phyloP scores from a whole-genome alignment of 2,888 invertebrate genomes.

The Drosophila prostipennis region DNA sequence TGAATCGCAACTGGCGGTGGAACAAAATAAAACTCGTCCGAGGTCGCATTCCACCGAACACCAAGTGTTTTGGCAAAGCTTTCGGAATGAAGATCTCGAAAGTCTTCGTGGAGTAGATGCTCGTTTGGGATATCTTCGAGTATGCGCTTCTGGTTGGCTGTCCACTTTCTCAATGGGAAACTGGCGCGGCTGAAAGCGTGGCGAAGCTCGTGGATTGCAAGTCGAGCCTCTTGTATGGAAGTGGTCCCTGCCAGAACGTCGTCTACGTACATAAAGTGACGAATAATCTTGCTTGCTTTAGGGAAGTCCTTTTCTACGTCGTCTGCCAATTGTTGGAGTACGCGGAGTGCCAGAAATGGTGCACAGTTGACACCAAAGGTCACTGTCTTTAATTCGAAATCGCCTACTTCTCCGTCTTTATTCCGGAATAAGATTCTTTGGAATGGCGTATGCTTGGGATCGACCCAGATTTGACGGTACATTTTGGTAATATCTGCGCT shows the following conservation, averaged over 20 bases:
- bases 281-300: neutral
- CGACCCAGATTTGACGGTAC: neutral
- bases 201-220: neutral
- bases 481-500: neutral
- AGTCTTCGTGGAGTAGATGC: neutral
- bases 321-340: neutral
- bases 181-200: neutral
- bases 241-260: conserved; percentile 5
- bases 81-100: neutral
- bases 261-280: neutral
- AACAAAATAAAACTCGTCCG: neutral
- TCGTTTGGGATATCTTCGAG: neutral
- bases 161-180: neutral
- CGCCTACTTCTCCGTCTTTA: neutral
- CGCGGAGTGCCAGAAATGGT: neutral
- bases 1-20: neutral
- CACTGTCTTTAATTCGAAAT: neutral
- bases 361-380: neutral
- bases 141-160: neutral
- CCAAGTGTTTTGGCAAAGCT: neutral
- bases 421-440: neutral
- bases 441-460: neutral
- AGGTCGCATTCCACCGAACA: conserved; percentile 1
- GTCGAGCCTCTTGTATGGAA: neutral
- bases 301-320: conserved; percentile 1